Evolutionary conservation across 2,797 vertebrate genomes (phyloP).

Genomic region (Hemitrygon akajei): DNA sequence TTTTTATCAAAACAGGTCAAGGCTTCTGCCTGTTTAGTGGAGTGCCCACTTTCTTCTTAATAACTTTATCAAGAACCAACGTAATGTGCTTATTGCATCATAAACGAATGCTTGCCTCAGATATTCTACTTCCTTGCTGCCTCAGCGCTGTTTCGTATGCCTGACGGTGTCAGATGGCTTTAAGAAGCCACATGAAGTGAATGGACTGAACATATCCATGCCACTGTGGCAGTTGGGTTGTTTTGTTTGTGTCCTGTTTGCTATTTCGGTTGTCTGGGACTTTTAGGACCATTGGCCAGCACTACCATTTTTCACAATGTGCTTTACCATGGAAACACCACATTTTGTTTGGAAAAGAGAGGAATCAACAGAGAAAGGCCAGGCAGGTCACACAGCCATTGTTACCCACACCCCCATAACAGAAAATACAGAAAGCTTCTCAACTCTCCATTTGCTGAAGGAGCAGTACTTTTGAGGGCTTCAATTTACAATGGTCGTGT

Average conservation of each 20-base stretch:
- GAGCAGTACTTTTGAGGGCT: neutral
- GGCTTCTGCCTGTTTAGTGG: neutral
- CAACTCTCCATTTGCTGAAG: neutral
- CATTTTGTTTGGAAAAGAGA: neutral
- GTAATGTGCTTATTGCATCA: too few species aligned
- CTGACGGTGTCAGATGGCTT: neutral
- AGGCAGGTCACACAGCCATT: neutral
- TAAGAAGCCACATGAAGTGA: neutral
- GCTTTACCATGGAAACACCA: neutral
- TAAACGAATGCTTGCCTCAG: neutral
- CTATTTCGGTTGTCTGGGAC: neutral
- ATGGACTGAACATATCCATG: neutral
- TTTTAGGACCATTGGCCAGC: neutral
- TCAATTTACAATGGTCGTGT: neutral
- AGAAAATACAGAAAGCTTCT: neutral
- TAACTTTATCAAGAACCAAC: neutral
- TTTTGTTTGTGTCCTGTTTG: constrained; percentile 9
- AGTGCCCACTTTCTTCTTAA: neutral
- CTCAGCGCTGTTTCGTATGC: neutral
- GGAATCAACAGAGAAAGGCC: constrained; percentile 4
- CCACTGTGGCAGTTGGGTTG: neutral
- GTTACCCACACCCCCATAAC: neutral
- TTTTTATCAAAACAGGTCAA: neutral
- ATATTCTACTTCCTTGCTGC: neutral
- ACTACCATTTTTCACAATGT: neutral